A percentile compares a stretch with the other conserved stretches of the same genome.
Evolutionary conservation across 2,113 vertebrate genomes (phyloP).

Genomic region (Tragelaphus strepsiceros): DNA sequence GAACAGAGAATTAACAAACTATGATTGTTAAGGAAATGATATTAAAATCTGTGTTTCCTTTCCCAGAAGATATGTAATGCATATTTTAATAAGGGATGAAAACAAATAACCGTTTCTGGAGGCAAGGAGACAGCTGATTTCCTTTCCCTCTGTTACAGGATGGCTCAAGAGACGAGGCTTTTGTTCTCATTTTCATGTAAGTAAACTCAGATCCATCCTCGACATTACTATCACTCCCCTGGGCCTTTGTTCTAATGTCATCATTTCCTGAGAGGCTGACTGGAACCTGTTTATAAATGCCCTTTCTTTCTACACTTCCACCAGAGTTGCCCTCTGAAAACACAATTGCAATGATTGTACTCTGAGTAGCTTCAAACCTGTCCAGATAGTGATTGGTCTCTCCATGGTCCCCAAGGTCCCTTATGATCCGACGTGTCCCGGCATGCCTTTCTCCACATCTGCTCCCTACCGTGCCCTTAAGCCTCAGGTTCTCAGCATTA

Average conservation of each 20-base stretch:
- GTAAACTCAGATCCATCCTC: neutral
- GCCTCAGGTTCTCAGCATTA: neutral
- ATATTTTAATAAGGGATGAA: constrained; percentile 36
- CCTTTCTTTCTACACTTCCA: neutral
- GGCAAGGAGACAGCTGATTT: neutral
- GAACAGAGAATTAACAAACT: neutral
- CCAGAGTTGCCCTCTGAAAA: neutral
- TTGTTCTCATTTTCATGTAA: neutral
- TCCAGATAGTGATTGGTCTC: neutral
- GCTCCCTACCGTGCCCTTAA: neutral
- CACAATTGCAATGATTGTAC: neutral
- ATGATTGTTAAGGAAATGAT: neutral
- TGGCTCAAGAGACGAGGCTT: neutral
- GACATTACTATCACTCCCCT: neutral
- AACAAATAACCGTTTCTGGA: neutral
- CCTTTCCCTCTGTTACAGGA: neutral
- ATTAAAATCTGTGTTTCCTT: neutral
- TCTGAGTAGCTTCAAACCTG: neutral
- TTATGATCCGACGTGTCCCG: neutral
- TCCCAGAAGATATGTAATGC: constrained; percentile 13
- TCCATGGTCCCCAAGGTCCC: neutral
- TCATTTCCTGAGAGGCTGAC: neutral
- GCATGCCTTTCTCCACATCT: neutral
- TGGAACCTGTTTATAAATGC: neutral
- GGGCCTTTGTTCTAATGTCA: neutral